Conservation (phyloP, 2,888 invertebrate species). For the Idaea aversata region DNA sequence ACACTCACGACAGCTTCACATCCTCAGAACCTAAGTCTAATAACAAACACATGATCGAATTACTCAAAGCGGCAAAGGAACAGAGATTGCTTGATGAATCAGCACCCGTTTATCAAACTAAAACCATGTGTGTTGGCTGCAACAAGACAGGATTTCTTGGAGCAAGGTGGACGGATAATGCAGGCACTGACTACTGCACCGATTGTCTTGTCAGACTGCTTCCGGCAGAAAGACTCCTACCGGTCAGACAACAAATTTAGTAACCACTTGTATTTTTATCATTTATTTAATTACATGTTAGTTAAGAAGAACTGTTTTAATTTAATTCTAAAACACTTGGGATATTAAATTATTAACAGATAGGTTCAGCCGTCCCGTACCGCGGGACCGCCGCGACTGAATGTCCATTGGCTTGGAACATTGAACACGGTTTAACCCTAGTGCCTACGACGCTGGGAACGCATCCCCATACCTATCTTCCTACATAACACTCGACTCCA, state of each 20-base stretch:
- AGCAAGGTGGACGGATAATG: slow-evolving; percentile 72
- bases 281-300: slow-evolving; percentile 11
- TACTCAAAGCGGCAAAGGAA: slow-evolving; percentile 65
- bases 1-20: slow-evolving; percentile 44
- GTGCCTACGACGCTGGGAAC: slow-evolving; percentile 15
- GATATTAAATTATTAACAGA: slow-evolving; percentile 17
- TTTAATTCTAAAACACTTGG: neutral
- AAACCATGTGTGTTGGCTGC: slow-evolving; percentile 70
- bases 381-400: slow-evolving; percentile 57
- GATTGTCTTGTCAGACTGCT: slow-evolving; percentile 68
- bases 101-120: slow-evolving; percentile 64
- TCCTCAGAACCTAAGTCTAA: slow-evolving; percentile 45
- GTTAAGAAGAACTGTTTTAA: slow-evolving; percentile 23
- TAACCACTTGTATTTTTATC: slow-evolving; percentile 12
- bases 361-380: slow-evolving; percentile 41
- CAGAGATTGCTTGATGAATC: slow-evolving; percentile 67
- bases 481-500: slow-evolving; percentile 10
- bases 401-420: slow-evolving; percentile 71
- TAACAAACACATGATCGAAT: slow-evolving; percentile 55
- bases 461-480: slow-evolving; percentile 15
- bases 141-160: slow-evolving; percentile 67
- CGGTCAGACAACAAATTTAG: slow-evolving; percentile 48
- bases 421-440: slow-evolving; percentile 60
- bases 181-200: slow-evolving; percentile 73
- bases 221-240: slow-evolving; percentile 62